These are phyloP conservation scores for Geopemphigus sp. DNA, from an alignment of 1,140 invertebrate species.

Conservation along the genomic window DNA sequence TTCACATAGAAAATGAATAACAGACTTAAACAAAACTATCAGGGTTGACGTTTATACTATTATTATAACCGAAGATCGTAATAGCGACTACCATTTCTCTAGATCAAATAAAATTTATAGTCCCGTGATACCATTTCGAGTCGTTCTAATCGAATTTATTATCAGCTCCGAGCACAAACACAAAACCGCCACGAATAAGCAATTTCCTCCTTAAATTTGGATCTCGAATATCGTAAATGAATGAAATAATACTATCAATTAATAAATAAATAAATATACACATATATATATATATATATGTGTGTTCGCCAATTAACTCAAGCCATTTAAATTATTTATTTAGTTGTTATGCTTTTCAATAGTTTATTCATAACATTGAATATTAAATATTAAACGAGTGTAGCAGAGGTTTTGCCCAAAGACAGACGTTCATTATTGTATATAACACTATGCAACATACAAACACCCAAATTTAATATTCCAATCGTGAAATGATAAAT, in stretches of 20 bases:
- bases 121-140: neutral
- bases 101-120: neutral
- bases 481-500: neutral
- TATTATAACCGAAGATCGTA: too few species aligned
- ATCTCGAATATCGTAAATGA: neutral
- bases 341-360: neutral
- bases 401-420: neutral
- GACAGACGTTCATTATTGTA: neutral
- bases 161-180: neutral
- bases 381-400: neutral
- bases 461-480: neutral
- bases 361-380: slow-evolving; percentile 7
- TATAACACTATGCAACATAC: neutral
- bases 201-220: neutral
- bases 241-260: neutral
- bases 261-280: neutral
- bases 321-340: neutral
- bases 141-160: neutral
- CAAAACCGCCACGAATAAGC: neutral
- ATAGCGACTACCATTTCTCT: neutral
- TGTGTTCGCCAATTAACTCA: neutral
- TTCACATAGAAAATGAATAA: too few species aligned
- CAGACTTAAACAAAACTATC: too few species aligned
- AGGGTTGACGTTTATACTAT: too few species aligned
- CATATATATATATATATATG: neutral